phyloP scores from a whole-genome alignment of 2,113 vertebrate species.

The Fregetta grallaria region DNA sequence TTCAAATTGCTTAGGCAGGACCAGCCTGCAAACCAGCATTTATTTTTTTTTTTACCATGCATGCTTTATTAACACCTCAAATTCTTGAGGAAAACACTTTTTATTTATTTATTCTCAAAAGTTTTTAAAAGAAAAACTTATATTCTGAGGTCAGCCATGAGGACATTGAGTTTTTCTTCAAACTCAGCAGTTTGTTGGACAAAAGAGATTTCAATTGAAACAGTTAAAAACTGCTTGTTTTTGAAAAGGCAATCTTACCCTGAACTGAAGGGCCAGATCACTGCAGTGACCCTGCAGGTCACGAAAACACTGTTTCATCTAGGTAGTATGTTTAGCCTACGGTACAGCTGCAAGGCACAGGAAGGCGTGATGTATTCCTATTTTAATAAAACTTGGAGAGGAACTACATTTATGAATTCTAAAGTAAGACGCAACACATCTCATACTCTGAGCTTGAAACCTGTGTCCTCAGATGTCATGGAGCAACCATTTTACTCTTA shows the following conservation, averaged over 20 bases:
- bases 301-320: background rate
- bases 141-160: background rate
- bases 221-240: background rate
- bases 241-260: background rate
- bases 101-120: background rate
- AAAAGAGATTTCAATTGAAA: background rate
- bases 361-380: background rate
- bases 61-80: background rate
- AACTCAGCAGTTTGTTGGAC: background rate
- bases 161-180: background rate
- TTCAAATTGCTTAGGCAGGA: background rate
- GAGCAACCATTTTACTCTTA: background rate
- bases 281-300: background rate
- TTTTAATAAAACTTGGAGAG: background rate
- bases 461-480: no score
- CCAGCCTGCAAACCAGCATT: background rate
- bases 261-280: background rate
- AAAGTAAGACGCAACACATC: background rate
- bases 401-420: background rate
- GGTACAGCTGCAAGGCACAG: background rate
- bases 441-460: background rate
- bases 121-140: background rate
- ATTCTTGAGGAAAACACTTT: background rate
- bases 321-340: accelerated
- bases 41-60: background rate